Evolutionary conservation across 2,888 invertebrate genomes (phyloP).

Genomic region (Caenorhabditis imperialis): DNA sequence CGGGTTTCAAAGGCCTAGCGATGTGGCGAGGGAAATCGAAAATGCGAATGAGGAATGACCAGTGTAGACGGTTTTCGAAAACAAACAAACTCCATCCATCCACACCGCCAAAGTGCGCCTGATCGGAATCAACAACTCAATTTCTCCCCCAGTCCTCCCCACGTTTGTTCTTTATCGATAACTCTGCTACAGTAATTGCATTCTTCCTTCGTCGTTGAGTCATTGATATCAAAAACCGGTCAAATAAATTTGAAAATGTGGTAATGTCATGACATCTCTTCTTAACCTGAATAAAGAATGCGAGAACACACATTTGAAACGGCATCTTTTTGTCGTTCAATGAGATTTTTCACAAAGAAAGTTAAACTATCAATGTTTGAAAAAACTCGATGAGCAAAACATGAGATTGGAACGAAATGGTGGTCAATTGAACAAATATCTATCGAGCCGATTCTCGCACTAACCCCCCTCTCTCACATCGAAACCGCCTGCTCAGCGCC

Average conservation of each 20-base stretch:
- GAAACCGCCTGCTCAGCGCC: background rate
- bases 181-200: too few species aligned
- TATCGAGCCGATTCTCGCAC: slow-evolving; percentile 21
- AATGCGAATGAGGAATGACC: slow-evolving; percentile 15
- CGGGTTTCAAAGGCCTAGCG: slow-evolving; percentile 16
- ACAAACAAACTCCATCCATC: slow-evolving; percentile 17
- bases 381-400: too few species aligned
- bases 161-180: too few species aligned
- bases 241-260: too few species aligned
- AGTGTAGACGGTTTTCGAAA: slow-evolving; percentile 14
- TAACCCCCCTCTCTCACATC: slow-evolving; percentile 15
- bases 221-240: too few species aligned
- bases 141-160: background rate
- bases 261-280: too few species aligned
- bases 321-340: slow-evolving; percentile 2
- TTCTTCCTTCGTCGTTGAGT: too few species aligned
- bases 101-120: slow-evolving; percentile 17
- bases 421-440: slow-evolving; percentile 29
- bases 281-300: background rate
- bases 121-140: slow-evolving; percentile 21
- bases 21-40: background rate
- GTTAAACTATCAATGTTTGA: too few species aligned
- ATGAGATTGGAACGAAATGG: background rate
- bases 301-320: background rate
- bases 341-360: too few species aligned